Percentiles rank a stretch among this genome's conserved stretches.
These are phyloP conservation scores for Lasioglossum oenotherae DNA, from an alignment of 2,888 invertebrate genomes.

Conservation along the genomic window DNA sequence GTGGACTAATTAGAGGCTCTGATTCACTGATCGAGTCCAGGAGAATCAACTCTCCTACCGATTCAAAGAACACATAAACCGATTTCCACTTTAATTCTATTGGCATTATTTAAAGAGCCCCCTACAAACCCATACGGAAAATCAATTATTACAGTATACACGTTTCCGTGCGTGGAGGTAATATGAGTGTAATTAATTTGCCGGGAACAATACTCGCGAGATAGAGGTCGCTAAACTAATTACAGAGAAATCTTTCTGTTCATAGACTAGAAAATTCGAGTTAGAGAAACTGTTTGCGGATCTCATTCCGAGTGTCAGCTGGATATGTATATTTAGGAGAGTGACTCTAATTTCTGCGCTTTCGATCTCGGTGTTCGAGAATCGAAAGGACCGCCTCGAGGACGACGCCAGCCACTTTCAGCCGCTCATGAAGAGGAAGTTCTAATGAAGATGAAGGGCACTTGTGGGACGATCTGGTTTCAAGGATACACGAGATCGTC, in stretches of 20 bases:
- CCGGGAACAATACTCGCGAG: not conserved
- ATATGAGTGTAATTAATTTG: not conserved
- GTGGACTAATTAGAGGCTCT: slow-evolving; percentile 13
- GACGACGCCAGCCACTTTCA: not conserved
- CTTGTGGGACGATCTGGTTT: slow-evolving; percentile 37
- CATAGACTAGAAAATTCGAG: not conserved
- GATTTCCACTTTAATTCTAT: not conserved
- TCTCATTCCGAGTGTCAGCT: not conserved
- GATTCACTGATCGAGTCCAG: not conserved
- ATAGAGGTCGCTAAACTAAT: not conserved
- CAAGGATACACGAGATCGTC: slow-evolving; percentile 64
- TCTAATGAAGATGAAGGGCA: not conserved
- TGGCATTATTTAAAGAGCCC: not conserved
- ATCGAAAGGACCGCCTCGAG: not conserved
- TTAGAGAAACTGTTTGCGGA: not conserved
- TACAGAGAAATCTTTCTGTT: not conserved
- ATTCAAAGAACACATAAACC: not conserved
- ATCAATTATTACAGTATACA: not conserved
- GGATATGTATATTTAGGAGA: not conserved
- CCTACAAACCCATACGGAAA: not conserved
- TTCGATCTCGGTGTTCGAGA: not conserved
- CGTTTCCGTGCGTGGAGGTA: not conserved
- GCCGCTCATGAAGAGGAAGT: not conserved
- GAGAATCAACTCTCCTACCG: not conserved
- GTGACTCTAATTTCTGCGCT: not conserved